Conservation (phyloP, 2,888 invertebrate genomes). For the Acrobasis suavella region DNA sequence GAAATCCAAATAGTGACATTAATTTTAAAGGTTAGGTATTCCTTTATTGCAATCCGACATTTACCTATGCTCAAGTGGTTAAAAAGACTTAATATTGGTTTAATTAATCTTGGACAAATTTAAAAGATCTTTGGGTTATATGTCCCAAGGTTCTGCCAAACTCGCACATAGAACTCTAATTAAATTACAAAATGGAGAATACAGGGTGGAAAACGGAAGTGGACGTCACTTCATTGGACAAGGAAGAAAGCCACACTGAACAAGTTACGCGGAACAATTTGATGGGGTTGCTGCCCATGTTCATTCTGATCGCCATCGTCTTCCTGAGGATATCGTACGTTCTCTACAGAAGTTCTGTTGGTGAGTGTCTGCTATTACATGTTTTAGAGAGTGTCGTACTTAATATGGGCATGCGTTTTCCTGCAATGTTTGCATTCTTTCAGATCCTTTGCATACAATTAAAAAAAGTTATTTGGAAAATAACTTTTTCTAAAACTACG, state of each 20-base stretch:
- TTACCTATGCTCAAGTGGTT: background rate
- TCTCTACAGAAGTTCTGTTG: slow-evolving; percentile 52
- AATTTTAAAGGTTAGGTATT: background rate
- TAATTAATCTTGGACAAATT: too few species aligned
- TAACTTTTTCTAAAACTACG: too few species aligned
- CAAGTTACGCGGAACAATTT: background rate
- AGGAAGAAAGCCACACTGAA: slow-evolving; percentile 1
- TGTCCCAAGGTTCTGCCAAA: background rate
- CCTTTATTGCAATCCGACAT: too few species aligned
- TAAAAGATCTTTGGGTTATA: too few species aligned
- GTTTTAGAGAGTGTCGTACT: too few species aligned
- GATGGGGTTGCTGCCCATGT: slow-evolving; percentile 51
- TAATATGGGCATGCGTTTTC: too few species aligned
- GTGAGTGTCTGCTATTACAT: slow-evolving; percentile 42
- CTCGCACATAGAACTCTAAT: background rate
- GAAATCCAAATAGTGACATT: background rate
- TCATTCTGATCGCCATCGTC: slow-evolving; percentile 56
- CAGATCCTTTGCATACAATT: too few species aligned
- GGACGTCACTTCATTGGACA: background rate
- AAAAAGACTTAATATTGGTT: background rate
- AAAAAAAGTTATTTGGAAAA: too few species aligned
- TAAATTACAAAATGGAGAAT: slow-evolving; percentile 1
- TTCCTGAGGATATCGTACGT: slow-evolving; percentile 61
- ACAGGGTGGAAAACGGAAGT: background rate
- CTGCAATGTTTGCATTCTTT: too few species aligned